phyloP scores from a whole-genome alignment of 1,140 invertebrate species.

The Aradophagus sp. region DNA sequence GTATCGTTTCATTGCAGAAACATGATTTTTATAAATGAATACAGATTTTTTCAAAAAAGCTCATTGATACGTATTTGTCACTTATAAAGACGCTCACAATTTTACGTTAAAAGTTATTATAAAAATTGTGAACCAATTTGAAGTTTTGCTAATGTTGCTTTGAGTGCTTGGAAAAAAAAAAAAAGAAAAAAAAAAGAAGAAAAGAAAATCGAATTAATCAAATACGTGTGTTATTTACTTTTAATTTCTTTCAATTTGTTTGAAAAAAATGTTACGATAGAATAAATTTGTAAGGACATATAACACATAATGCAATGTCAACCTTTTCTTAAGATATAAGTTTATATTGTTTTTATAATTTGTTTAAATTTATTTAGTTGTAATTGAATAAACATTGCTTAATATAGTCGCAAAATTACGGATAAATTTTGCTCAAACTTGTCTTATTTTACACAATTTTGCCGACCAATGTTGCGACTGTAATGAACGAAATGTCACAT shows the following conservation, averaged over 20 bases:
- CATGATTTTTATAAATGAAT: constrained; percentile 45
- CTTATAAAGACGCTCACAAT: constrained; percentile 20
- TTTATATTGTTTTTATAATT: constrained; percentile 18
- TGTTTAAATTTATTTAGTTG: constrained; percentile 18
- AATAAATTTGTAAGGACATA: no score
- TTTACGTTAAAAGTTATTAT: constrained; percentile 20
- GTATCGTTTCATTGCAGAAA: constrained; percentile 34
- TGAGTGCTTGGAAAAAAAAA: no score
- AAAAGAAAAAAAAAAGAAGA: no score
- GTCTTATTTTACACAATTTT: constrained; percentile 31
- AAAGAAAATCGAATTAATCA: no score
- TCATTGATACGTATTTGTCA: no score
- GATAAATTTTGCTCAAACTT: constrained; percentile 46
- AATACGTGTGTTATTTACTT: no score
- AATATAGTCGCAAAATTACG: constrained; percentile 49
- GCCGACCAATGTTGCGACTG: constrained; percentile 41
- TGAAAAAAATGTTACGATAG: no score
- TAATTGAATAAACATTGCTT: constrained; percentile 30
- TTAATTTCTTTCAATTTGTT: no score
- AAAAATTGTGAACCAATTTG: no score
- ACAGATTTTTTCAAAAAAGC: constrained; percentile 44
- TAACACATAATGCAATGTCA: constrained; percentile 36
- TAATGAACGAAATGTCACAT: constrained; percentile 37
- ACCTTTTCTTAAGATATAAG: constrained; percentile 6
- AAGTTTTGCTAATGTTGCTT: no score